These are phyloP conservation scores for Caenorhabditis inopinata DNA, from an alignment of 1,140 invertebrate species.

Conservation along the genomic window DNA sequence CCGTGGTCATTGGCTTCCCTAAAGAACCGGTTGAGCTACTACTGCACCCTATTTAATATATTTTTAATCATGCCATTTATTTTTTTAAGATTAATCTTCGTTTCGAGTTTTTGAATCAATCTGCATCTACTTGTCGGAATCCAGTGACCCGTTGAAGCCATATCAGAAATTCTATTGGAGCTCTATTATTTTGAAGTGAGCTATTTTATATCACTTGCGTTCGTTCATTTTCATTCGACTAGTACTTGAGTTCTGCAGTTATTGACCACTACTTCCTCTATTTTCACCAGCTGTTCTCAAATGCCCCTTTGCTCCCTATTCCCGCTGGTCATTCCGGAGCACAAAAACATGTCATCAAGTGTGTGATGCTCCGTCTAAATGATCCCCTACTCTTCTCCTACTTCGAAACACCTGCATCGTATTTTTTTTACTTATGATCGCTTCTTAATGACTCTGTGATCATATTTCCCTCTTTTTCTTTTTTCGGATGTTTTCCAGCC, in stretches of 20 bases:
- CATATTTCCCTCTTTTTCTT: background rate
- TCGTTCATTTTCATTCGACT: background rate
- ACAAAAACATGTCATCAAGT: slow-evolving; percentile 5
- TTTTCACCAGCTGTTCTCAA: slow-evolving; percentile 16
- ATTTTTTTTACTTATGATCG: background rate
- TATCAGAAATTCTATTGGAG: background rate
- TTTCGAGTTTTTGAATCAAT: background rate
- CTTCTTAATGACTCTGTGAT: background rate
- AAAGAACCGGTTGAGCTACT: too few relatives aligned
- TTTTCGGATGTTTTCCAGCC: background rate
- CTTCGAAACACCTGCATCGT: background rate
- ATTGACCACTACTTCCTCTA: slow-evolving; percentile 8
- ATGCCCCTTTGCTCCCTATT: slow-evolving; percentile 7
- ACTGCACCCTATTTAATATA: too few relatives aligned
- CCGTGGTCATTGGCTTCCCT: too few relatives aligned
- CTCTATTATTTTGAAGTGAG: slow-evolving; percentile 14
- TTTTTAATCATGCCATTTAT: too few relatives aligned
- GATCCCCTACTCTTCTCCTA: background rate
- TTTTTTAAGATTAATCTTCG: too few relatives aligned
- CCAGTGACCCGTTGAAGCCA: background rate
- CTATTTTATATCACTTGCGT: too few relatives aligned
- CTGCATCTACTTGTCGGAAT: background rate
- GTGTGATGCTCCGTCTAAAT: background rate
- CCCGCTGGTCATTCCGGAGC: background rate
- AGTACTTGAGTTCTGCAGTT: background rate